Conservation (phyloP, 2,797 vertebrate genomes). For the Knipowitschia caucasica region DNA sequence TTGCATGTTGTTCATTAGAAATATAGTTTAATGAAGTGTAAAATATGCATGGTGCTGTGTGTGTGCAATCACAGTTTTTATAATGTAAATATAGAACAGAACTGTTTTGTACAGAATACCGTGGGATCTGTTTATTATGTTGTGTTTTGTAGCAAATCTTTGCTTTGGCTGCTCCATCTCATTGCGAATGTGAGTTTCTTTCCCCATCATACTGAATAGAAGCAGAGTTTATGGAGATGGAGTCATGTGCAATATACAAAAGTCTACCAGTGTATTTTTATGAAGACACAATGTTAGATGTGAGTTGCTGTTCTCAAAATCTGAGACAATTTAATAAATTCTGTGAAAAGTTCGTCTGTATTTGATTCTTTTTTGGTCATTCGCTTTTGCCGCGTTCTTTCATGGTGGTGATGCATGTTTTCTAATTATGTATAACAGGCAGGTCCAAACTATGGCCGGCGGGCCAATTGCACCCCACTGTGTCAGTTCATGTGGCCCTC, state of each 20-base stretch:
- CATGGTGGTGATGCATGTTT: no score
- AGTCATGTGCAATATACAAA: constrained; percentile 46
- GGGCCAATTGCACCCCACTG: no score
- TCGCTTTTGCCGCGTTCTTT: no score
- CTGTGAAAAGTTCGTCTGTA: not conserved
- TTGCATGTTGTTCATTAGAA: constrained; percentile 53
- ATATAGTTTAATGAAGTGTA: constrained; percentile 29
- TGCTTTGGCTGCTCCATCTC: constrained; percentile 46
- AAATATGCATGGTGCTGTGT: constrained; percentile 20
- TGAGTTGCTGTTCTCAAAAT: constrained; percentile 37
- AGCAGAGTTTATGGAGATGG: constrained; percentile 32
- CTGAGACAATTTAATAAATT: constrained; percentile 54
- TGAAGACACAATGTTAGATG: constrained; percentile 49
- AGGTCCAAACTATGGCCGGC: no score
- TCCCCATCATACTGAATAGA: constrained; percentile 32
- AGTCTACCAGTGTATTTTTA: constrained; percentile 53
- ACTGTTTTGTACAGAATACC: constrained; percentile 42
- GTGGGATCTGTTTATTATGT: constrained; percentile 29
- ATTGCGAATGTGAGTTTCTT: constrained; percentile 48
- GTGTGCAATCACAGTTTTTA: constrained; percentile 22
- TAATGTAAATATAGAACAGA: constrained; percentile 57
- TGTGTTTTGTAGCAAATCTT: constrained; percentile 40
- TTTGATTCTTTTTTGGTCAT: not conserved
- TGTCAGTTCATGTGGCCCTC: no score
- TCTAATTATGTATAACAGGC: no score